A percentile compares a stretch with the other conserved stretches of the same genome.
phyloP scores from a whole-genome alignment of 2,797 vertebrate species.

The Takifugu rubripes region DNA sequence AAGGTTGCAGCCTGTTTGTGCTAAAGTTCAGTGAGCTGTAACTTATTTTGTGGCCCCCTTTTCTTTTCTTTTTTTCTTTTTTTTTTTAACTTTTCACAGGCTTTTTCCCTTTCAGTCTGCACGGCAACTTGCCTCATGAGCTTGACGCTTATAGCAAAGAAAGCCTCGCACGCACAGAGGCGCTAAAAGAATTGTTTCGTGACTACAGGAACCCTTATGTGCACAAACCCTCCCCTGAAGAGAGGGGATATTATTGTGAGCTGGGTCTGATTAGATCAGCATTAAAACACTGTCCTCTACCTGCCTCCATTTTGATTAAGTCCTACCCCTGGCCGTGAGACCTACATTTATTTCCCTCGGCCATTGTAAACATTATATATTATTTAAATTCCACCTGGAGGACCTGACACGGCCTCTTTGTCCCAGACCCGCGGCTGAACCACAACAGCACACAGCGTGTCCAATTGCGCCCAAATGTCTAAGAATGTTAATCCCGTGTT shows the following conservation, averaged over 20 bases:
- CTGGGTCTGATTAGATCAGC: too few species aligned
- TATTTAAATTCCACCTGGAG: slow-evolving; percentile 6
- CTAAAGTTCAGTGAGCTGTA: slow-evolving; percentile 16
- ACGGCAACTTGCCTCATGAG: slow-evolving; percentile 23
- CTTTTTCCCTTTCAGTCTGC: slow-evolving; percentile 27
- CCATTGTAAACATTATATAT: background rate
- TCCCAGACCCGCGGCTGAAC: slow-evolving; percentile 6
- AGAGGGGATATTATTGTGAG: background rate
- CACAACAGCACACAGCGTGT: slow-evolving; percentile 34
- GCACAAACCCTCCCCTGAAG: too few species aligned
- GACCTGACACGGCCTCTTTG: slow-evolving; percentile 7
- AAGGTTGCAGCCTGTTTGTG: slow-evolving; percentile 11
- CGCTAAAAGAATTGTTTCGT: background rate
- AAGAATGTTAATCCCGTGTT: slow-evolving; percentile 20
- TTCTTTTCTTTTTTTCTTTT: too few species aligned
- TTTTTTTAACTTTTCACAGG: slow-evolving; percentile 20
- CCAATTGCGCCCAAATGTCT: slow-evolving; percentile 26
- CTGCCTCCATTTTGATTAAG: too few species aligned
- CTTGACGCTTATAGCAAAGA: slow-evolving; percentile 7
- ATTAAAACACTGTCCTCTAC: too few species aligned
- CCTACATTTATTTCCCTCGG: too few species aligned
- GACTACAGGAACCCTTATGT: slow-evolving; percentile 5
- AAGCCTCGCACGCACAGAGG: slow-evolving; percentile 16
- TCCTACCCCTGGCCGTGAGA: too few species aligned
- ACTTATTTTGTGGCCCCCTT: slow-evolving; percentile 7